Evolutionary conservation across 2,888 invertebrate species (phyloP).

Genomic region (Drosophila kokeensis): DNA sequence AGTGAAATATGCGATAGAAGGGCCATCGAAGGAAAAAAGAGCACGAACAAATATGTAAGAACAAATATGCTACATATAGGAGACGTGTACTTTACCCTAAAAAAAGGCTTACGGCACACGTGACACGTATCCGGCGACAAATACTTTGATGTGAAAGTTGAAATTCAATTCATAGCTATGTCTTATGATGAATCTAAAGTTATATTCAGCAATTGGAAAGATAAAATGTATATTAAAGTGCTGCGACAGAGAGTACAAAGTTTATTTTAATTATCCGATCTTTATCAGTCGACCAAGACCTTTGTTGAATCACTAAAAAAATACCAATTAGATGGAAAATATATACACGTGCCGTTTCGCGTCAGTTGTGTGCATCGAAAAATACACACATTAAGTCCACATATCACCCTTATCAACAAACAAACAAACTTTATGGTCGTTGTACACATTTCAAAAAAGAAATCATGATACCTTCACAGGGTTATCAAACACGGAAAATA

Average conservation of each 20-base stretch:
- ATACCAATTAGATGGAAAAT: not conserved
- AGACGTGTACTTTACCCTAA: slow-evolving; percentile 22
- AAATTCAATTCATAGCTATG: not conserved
- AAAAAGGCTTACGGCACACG: not conserved
- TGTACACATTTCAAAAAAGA: not conserved
- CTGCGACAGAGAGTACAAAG: not conserved
- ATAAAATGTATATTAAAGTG: not conserved
- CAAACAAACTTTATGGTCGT: not conserved
- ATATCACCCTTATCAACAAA: not conserved
- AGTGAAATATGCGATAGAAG: slow-evolving; percentile 68
- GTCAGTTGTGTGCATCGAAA: not conserved
- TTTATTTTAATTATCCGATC: not conserved
- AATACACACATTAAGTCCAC: not conserved
- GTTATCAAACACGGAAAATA: not conserved
- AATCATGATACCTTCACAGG: not conserved
- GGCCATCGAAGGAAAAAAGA: slow-evolving; percentile 17
- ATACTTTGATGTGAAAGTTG: not conserved
- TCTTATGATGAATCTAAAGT: not conserved
- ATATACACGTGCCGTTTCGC: not conserved
- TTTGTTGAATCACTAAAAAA: not conserved
- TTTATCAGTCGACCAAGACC: too few relatives aligned
- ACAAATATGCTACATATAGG: slow-evolving; percentile 24
- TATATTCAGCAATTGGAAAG: not conserved
- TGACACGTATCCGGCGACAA: not conserved
- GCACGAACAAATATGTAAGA: slow-evolving; percentile 15